These are phyloP conservation scores for Drosophila littoralis DNA, from an alignment of 1,140 invertebrate genomes.

Conservation along the genomic window DNA sequence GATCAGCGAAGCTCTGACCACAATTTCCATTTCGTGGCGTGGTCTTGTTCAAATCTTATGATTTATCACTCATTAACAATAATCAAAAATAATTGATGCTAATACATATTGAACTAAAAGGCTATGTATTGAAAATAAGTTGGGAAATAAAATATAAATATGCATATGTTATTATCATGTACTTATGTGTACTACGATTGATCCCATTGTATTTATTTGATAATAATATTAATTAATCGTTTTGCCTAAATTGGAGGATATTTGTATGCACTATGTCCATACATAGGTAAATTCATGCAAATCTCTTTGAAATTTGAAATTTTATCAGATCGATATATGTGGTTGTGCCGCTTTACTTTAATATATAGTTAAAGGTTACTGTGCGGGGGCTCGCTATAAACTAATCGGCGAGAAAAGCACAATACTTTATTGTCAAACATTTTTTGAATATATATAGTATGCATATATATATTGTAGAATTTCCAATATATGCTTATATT, in stretches of 20 bases:
- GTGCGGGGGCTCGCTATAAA: not conserved
- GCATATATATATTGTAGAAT: not conserved
- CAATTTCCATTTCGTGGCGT: slow-evolving; percentile 53
- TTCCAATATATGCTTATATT: not conserved
- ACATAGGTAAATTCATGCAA: slow-evolving; percentile 18
- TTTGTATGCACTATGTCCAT: slow-evolving; percentile 3
- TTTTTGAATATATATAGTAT: too few species aligned
- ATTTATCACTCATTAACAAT: slow-evolving; percentile 52
- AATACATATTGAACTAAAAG: slow-evolving; percentile 29
- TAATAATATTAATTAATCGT: not conserved
- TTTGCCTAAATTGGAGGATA: slow-evolving; percentile 8
- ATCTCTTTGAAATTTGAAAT: not conserved
- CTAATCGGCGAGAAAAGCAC: too few species aligned
- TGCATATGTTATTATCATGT: slow-evolving; percentile 45
- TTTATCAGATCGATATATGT: not conserved
- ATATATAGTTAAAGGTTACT: not conserved
- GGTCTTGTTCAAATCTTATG: slow-evolving; percentile 41
- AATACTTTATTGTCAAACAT: too few species aligned
- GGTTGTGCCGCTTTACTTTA: not conserved
- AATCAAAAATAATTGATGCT: slow-evolving; percentile 59
- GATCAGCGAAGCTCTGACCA: slow-evolving; percentile 50
- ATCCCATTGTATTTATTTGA: slow-evolving; percentile 10
- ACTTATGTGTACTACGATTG: slow-evolving; percentile 31
- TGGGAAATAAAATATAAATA: slow-evolving; percentile 40
- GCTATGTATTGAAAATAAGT: slow-evolving; percentile 33